phyloP scores from a whole-genome alignment of 1,140 invertebrate genomes.

The Zaprionus gabonicus region DNA sequence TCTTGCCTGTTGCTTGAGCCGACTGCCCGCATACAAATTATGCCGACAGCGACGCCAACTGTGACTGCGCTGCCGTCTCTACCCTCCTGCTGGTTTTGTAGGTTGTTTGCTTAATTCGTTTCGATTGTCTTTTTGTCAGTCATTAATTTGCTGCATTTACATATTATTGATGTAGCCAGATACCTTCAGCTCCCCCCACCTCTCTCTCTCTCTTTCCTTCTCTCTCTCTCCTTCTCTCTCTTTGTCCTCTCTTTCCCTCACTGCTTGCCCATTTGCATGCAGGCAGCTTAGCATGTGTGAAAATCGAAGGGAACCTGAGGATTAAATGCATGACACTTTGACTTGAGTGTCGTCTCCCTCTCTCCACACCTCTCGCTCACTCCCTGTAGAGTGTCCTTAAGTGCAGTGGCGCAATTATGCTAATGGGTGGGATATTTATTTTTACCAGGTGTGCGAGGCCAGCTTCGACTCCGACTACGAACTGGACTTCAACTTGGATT shows the following conservation, averaged over 20 bases:
- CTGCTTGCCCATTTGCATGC: conserved; percentile 65
- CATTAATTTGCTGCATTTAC: conserved; percentile 82
- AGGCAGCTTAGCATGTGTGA: conserved; percentile 59
- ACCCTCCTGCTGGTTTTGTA: conserved; percentile 61
- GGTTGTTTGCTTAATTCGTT: conserved; percentile 79
- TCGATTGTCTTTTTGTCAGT: conserved; percentile 83
- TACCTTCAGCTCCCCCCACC: not conserved
- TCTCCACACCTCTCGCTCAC: not conserved
- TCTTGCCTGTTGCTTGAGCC: conserved; percentile 14
- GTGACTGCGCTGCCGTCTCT: conserved; percentile 18
- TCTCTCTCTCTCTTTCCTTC: not conserved
- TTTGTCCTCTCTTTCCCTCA: not conserved
- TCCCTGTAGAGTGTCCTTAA: conserved; percentile 32
- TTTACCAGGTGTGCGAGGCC: conserved; percentile 61
- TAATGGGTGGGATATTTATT: conserved; percentile 55
- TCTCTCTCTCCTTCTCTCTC: not conserved
- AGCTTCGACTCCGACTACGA: not conserved
- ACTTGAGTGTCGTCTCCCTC: conserved; percentile 21
- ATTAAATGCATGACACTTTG: conserved; percentile 55
- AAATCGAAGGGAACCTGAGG: conserved; percentile 36
- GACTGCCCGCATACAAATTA: conserved; percentile 72
- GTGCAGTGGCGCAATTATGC: conserved; percentile 58
- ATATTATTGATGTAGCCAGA: conserved; percentile 75
- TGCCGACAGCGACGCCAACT: conserved; percentile 23
- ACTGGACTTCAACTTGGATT: conserved; percentile 22